A percentile compares a stretch with the other conserved stretches of the same genome.
Conservation (phyloP, 2,888 invertebrate genomes). For the Melanophora roralis region DNA sequence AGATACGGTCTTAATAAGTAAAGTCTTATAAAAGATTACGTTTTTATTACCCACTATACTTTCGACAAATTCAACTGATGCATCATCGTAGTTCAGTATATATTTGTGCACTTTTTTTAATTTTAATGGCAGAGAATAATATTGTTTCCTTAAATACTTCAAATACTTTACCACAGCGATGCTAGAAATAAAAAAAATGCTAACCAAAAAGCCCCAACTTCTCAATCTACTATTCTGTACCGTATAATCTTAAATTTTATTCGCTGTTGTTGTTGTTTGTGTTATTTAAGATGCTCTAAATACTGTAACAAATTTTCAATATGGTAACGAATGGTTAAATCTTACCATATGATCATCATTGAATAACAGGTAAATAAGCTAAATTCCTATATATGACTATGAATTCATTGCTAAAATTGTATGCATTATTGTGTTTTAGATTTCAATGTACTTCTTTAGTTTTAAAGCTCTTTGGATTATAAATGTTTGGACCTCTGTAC, state of each 20-base stretch:
- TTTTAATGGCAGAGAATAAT: conserved; percentile 3
- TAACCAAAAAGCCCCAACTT: background rate
- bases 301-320: conserved; percentile 64
- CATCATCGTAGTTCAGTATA: conserved; percentile 12
- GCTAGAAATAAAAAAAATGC: conserved; percentile 1
- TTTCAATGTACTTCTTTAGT: background rate
- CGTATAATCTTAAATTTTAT: conserved; percentile 40
- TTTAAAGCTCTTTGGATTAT: background rate
- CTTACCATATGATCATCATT: conserved; percentile 53
- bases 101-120: background rate
- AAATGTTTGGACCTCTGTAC: background rate
- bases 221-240: conserved; percentile 5
- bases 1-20: too few species aligned
- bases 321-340: conserved; percentile 61
- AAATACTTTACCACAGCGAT: conserved; percentile 8
- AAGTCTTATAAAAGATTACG: background rate
- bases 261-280: background rate
- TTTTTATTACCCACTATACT: background rate
- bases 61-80: conserved; percentile 12
- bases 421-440: conserved; percentile 18
- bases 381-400: conserved; percentile 31
- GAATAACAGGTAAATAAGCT: conserved; percentile 55
- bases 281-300: conserved; percentile 58
- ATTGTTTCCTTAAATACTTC: conserved; percentile 32
- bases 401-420: conserved; percentile 36